Percentiles rank a stretch among this genome's conserved stretches.
phyloP scores from a whole-genome alignment of 53 echinoderm and acorn worm genomes.

The Echinarachnius parma region DNA sequence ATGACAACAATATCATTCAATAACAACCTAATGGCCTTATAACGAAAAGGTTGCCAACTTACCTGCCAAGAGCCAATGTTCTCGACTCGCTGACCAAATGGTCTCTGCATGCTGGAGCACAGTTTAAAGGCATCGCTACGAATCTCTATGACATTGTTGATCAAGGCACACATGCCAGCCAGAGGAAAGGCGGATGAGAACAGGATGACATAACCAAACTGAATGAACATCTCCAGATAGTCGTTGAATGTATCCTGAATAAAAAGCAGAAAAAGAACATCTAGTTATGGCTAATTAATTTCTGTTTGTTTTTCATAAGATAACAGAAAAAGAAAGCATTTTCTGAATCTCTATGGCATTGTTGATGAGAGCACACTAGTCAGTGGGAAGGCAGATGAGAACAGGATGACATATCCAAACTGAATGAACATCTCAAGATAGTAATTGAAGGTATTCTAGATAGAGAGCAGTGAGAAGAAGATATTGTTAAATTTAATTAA shows the following conservation, averaged over 20 bases:
- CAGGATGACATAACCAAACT: constrained; percentile 97
- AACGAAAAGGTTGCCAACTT: constrained; percentile 30
- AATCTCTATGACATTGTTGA: constrained; percentile 89
- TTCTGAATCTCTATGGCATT: too few relatives aligned
- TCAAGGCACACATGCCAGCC: constrained; percentile 80
- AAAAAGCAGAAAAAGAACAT: too few relatives aligned
- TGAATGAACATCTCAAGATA: constrained; percentile 99
- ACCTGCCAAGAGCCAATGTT: constrained; percentile 99
- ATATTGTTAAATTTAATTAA: too few relatives aligned
- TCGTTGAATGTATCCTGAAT: constrained; percentile 97
- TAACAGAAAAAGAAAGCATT: too few relatives aligned
- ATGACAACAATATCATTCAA: too few relatives aligned
- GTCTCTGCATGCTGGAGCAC: constrained; percentile 81
- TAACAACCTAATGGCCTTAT: too few relatives aligned
- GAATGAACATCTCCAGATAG: constrained; percentile 98
- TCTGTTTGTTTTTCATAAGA: too few relatives aligned
- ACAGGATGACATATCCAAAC: constrained; percentile 96
- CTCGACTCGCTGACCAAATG: constrained; percentile 85
- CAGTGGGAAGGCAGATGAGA: constrained; percentile 95
- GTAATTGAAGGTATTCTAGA: constrained; percentile 94
- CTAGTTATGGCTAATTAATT: too few relatives aligned
- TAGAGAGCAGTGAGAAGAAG: too few relatives aligned
- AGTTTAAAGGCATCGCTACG: constrained; percentile 98
- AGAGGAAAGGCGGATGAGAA: constrained; percentile 97
- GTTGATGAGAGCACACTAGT: constrained; percentile 87